Conservation (phyloP, 2,797 vertebrate genomes). For the Zalophus californianus region DNA sequence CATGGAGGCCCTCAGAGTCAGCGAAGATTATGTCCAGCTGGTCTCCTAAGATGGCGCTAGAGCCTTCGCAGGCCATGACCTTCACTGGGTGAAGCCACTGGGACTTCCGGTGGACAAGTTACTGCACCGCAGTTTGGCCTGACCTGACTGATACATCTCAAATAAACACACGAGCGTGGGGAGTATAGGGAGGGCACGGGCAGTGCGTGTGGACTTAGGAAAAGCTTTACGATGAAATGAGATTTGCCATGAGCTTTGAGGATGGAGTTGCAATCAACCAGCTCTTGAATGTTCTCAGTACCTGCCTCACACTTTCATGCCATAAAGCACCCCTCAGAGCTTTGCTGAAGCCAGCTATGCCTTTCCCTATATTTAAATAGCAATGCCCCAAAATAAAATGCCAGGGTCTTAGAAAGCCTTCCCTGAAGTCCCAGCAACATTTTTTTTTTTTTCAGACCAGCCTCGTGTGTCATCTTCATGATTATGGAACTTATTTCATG, state of each 20-base stretch:
- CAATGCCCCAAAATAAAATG: not conserved
- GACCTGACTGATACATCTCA: accelerated
- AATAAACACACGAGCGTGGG: accelerated
- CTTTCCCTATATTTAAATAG: not conserved
- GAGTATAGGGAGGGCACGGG: accelerated
- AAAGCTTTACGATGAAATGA: not conserved
- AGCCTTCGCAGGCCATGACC: not conserved
- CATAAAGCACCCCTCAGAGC: not conserved
- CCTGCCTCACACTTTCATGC: not conserved
- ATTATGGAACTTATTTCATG: not conserved
- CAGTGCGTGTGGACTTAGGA: accelerated
- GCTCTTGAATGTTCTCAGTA: not conserved
- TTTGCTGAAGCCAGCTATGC: not conserved
- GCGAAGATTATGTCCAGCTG: accelerated
- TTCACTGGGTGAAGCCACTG: not conserved
- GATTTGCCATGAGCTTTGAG: not conserved
- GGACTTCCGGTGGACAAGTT: not conserved
- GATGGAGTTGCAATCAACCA: accelerated
- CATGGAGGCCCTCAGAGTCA: accelerated
- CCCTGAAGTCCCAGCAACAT: not conserved
- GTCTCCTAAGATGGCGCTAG: not conserved
- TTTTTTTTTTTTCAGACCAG: not conserved
- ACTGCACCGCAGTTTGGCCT: accelerated
- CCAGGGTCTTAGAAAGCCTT: not conserved
- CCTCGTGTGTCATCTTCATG: not conserved